phyloP scores from a whole-genome alignment of 2,797 vertebrate genomes.

The Parotocinclus haroldoi region DNA sequence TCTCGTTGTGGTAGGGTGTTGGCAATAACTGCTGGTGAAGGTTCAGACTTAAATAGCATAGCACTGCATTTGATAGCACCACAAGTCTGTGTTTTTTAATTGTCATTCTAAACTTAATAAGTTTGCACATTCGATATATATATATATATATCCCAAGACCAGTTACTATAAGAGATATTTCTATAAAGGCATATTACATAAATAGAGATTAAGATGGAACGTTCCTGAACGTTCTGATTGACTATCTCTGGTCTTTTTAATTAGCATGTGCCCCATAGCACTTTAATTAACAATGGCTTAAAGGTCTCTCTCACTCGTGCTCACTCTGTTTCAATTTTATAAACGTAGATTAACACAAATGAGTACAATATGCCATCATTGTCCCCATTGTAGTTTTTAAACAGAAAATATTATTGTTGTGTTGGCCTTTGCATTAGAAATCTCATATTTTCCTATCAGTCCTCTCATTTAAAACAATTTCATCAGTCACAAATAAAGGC shows the following conservation, averaged over 20 bases:
- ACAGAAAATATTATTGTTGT: slow-evolving; percentile 7
- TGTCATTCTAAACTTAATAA: too few relatives aligned
- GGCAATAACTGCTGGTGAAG: too few relatives aligned
- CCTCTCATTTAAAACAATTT: not conserved
- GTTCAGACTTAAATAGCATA: too few relatives aligned
- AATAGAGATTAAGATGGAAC: slow-evolving; percentile 21
- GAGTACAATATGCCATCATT: slow-evolving; percentile 31
- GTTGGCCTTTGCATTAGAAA: not conserved
- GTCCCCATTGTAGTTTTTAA: slow-evolving; percentile 18
- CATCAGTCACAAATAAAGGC: slow-evolving; percentile 17
- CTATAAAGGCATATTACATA: not conserved
- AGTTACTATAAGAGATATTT: slow-evolving; percentile 1
- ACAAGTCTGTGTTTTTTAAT: too few relatives aligned
- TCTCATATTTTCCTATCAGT: slow-evolving; percentile 2
- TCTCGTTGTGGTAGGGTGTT: too few relatives aligned
- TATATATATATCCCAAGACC: not conserved
- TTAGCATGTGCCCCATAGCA: slow-evolving; percentile 33
- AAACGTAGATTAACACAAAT: not conserved
- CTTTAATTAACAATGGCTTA: slow-evolving; percentile 40
- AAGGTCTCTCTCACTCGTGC: slow-evolving; percentile 19
- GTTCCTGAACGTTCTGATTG: slow-evolving; percentile 7
- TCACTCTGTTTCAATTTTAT: slow-evolving; percentile 18
- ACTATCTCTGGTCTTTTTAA: slow-evolving; percentile 14
- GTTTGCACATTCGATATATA: not conserved
- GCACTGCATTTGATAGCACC: too few relatives aligned